Conservation (phyloP, 1,140 invertebrate species). For the Saccostrea glomerata region DNA sequence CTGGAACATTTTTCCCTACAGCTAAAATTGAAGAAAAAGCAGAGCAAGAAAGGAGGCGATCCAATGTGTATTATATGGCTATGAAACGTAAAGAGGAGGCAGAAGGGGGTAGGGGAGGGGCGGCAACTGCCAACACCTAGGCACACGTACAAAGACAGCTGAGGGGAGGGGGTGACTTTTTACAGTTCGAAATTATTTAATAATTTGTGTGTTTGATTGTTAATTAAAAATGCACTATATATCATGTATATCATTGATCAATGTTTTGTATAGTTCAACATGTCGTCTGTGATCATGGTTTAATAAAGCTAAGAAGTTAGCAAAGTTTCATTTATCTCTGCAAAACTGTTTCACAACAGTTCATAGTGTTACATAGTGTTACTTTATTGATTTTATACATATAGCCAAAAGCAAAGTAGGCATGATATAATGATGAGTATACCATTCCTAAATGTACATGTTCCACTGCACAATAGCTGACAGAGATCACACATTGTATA, state of each 20-base stretch:
- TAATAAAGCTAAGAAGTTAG: neutral
- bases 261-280: neutral
- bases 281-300: neutral
- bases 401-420: too few species aligned
- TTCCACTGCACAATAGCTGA: too few species aligned
- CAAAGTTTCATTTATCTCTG: too few species aligned
- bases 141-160: too few species aligned
- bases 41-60: neutral
- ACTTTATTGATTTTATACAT: too few species aligned
- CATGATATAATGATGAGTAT: too few species aligned
- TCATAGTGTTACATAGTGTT: too few species aligned
- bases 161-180: too few species aligned
- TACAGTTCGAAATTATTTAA: neutral
- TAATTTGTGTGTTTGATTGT: neutral
- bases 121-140: too few species aligned
- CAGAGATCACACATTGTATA: too few species aligned
- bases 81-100: constrained; percentile 6
- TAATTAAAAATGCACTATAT: neutral
- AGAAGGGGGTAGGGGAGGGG: neutral
- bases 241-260: neutral
- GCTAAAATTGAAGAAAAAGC: neutral
- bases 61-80: constrained; percentile 23
- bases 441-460: too few species aligned
- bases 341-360: too few species aligned
- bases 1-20: neutral